These are phyloP conservation scores for Nysson spinosus DNA, from an alignment of 2,888 invertebrate genomes.

Conservation along the genomic window DNA sequence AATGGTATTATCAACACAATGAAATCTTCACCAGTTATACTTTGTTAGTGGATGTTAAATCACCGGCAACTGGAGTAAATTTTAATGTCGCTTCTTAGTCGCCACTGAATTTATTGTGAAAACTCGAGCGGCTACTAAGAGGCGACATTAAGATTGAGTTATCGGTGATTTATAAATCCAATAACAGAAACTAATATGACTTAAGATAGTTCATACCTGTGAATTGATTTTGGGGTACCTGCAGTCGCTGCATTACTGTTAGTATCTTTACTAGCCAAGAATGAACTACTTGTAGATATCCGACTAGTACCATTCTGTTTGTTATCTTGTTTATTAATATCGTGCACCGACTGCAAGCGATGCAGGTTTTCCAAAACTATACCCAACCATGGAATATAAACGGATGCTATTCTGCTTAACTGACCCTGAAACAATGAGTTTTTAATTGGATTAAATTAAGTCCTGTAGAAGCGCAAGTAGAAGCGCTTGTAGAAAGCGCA, in stretches of 20 bases:
- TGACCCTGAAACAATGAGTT: slow-evolving; percentile 79
- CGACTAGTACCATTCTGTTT: slow-evolving; percentile 78
- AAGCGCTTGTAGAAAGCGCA: too few relatives aligned
- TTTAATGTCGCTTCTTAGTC: too few relatives aligned
- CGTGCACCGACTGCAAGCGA: slow-evolving; percentile 79
- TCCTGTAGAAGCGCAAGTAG: too few relatives aligned
- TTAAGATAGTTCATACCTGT: slow-evolving; percentile 57
- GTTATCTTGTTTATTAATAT: slow-evolving; percentile 74
- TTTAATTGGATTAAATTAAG: too few relatives aligned
- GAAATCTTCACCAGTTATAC: not conserved
- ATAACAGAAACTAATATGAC: not conserved
- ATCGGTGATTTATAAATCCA: too few relatives aligned
- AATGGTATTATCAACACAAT: slow-evolving; percentile 2
- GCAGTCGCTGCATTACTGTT: slow-evolving; percentile 62
- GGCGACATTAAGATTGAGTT: too few relatives aligned
- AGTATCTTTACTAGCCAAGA: slow-evolving; percentile 79
- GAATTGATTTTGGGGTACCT: slow-evolving; percentile 71
- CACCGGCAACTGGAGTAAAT: too few relatives aligned
- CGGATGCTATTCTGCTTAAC: slow-evolving; percentile 89
- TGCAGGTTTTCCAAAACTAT: slow-evolving; percentile 93
- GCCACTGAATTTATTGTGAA: too few relatives aligned
- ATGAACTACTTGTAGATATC: slow-evolving; percentile 81
- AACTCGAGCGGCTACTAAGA: too few relatives aligned
- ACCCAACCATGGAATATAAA: slow-evolving; percentile 95
- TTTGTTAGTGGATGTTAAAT: too few relatives aligned